Evolutionary conservation across 2,888 invertebrate genomes (phyloP).

Genomic region (Buathra laborator): DNA sequence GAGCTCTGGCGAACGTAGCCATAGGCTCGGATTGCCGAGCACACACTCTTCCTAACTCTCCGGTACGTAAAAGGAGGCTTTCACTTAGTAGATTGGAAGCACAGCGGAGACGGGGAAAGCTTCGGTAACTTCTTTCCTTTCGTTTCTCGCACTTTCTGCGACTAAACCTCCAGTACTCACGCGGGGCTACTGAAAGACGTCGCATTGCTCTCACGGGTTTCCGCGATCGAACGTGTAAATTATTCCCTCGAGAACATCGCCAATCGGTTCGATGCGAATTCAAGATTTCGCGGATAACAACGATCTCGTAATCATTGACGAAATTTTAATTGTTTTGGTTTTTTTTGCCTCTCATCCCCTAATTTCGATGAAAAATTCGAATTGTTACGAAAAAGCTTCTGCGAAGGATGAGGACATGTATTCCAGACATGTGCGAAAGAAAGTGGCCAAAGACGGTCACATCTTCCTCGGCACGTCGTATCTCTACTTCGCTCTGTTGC

Average conservation of each 20-base stretch:
- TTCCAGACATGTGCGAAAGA: slow-evolving; percentile 47
- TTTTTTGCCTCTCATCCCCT: slow-evolving; percentile 1
- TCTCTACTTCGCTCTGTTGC: slow-evolving; percentile 8
- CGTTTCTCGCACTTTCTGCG: slow-evolving; percentile 26
- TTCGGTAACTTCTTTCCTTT: slow-evolving; percentile 15
- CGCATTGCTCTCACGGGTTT: slow-evolving; percentile 3
- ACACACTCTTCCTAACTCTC: slow-evolving; percentile 8
- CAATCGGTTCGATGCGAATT: not conserved
- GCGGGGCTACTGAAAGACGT: not conserved
- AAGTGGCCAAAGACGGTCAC: slow-evolving; percentile 53
- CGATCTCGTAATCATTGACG: not conserved
- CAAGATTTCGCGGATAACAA: not conserved
- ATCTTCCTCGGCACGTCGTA: slow-evolving; percentile 58
- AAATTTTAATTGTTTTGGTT: not conserved
- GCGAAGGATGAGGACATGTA: slow-evolving; percentile 53
- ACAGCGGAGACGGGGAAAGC: slow-evolving; percentile 31
- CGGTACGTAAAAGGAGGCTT: slow-evolving; percentile 71
- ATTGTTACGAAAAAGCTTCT: slow-evolving; percentile 18
- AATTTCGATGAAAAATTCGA: slow-evolving; percentile 47
- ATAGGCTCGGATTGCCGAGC: slow-evolving; percentile 9
- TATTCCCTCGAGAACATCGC: not conserved
- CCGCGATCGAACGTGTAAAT: not conserved
- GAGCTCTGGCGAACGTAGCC: slow-evolving; percentile 20
- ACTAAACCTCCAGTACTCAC: slow-evolving; percentile 46
- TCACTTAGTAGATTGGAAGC: slow-evolving; percentile 82